phyloP scores from a whole-genome alignment of 2,797 vertebrate genomes.

The Arnoldichthys spilopterus region DNA sequence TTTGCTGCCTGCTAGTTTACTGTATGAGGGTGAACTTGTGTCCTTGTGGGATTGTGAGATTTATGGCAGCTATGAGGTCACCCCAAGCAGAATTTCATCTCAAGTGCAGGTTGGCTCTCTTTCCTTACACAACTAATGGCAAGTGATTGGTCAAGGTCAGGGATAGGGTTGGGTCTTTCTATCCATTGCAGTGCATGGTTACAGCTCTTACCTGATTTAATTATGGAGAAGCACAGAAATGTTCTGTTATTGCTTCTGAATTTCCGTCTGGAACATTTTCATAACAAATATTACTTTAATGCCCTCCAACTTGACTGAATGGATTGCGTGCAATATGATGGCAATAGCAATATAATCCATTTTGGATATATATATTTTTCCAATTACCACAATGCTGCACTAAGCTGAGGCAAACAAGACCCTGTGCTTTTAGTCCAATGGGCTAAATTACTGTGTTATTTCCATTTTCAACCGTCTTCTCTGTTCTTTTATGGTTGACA shows the following conservation, averaged over 20 bases:
- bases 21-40: neutral
- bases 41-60: neutral
- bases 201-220: neutral
- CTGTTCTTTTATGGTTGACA: neutral
- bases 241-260: neutral
- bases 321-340: neutral
- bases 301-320: neutral
- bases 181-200: neutral
- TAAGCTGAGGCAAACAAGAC: conserved; percentile 1
- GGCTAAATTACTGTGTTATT: neutral
- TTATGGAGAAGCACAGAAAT: neutral
- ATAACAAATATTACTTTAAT: neutral
- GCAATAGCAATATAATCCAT: neutral
- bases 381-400: neutral
- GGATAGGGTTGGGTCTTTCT: neutral
- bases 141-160: too few relatives aligned
- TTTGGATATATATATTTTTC: neutral
- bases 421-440: neutral
- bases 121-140: neutral
- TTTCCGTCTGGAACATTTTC: neutral
- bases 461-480: neutral
- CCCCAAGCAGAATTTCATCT: neutral
- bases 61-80: neutral
- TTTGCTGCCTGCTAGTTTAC: neutral
- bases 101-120: neutral